Base-by-base conservation (phyloP, 2,113 vertebrate genomes). In the Bagarius yarrelli region DNA sequence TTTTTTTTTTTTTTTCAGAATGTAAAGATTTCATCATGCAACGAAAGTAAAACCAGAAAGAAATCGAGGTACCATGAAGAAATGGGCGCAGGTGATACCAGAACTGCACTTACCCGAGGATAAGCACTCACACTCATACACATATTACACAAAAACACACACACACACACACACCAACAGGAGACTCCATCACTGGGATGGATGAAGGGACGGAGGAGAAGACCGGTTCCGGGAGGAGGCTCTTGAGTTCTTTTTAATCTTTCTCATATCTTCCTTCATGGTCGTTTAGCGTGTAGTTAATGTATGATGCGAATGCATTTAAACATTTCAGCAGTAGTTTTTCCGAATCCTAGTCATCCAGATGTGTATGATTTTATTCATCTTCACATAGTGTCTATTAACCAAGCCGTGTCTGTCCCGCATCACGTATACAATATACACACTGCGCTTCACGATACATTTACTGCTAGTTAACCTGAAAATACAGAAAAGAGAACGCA, bases 301-400 rank as follows among this genome's bases (percentile, higher is more conserved):
- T 78, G 78, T 78, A 69, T 36, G 36, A 70, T 64, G 81, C 30
- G n/a, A 63, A 55, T 50, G 69, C 81, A 79, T 82, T 75, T 82
- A 80, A 25, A 47, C 72, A 73, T 83, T 72, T 85, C 84, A 73
- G 81, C 82, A 64, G 57, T 83, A 80, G 84, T 72, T 70, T 55
- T 81, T 56, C 53, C n/a, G 30, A 72, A 80, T 47, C 77, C 55
- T 80, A 73, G 69, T 57, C 81, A 67, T 73, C 53, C 56, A 60
- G 67, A 59, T 53, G 16, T 55, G 64, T 76, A 40, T 72, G 47
- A 61, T 83, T 79, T 56, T 69, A 36, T 64, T 70, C 64, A 82
- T 56, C 55, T 80, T 57, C 75, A 78, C 69, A 13, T 84, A 78
- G 70, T 69, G 69, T 83, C 61, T 84, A 50, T 55, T 55, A 55